Base-by-base conservation (phyloP, 2,113 vertebrate genomes). In the Etheostoma spectabile region DNA sequence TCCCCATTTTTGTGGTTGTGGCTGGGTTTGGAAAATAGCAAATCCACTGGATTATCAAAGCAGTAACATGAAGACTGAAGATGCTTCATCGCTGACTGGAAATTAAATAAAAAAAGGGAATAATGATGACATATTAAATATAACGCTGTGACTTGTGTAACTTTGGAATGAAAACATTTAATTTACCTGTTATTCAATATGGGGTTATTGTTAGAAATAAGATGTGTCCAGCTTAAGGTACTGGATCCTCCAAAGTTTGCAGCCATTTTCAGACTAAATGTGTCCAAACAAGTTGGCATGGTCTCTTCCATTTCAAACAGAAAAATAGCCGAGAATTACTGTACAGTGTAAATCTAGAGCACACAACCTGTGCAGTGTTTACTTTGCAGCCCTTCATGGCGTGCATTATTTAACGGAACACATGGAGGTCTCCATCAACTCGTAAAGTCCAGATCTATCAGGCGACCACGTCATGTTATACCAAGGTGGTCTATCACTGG, bases 1-100 rank as follows among this genome's bases (percentile, higher is more conserved):
- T 55, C 14, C 53, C 33, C 11, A 53, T 38, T 64, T 82, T 60
- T 86, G 82, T 88, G 89, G 90, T 33, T 87, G 62, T 48, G 46
- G 38, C 38, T 10, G 64, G 48, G 71, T 78, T 88, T 78, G 84
- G 87, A 90, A 91, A 91, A 88, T 46, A 21, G 59, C 56, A 67
- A 10, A 38, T 70, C 57, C 38, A 48, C n/a, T 48, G 51, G 68
- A 87, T 77, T 83, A 49, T 83, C 19, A 80, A 65, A 86, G 64
- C 15, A 66, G 65, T 35, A 45, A 73, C 19, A 52, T 42, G 22
- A 79, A 22, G 53, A 56, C 66, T 24, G 61, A 65, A 22, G 60
- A 45, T 62, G 73, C 79, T 87, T 85, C 71, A 82, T 19, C 19
- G 12, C 13, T 1, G 11, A 24, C 48, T 86, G 69, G 56, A 84